Conservation (phyloP, 2,797 vertebrate species). For the Poeciliopsis infans region DNA sequence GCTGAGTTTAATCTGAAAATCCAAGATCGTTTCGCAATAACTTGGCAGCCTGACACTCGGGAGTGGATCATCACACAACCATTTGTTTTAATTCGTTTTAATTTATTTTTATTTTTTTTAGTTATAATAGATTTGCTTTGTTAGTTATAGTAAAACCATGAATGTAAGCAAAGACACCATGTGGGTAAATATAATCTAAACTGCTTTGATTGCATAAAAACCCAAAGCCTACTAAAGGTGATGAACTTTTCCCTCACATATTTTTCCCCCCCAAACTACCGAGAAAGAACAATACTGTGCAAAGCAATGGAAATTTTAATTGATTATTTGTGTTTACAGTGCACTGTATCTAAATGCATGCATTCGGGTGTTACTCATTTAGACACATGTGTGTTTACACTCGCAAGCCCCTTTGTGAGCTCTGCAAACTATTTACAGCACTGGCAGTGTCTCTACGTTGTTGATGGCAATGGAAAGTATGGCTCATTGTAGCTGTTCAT, state of each 20-base stretch:
- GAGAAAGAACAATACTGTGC: slow-evolving; percentile 11
- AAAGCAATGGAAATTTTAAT: slow-evolving; percentile 40
- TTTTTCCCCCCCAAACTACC: slow-evolving; percentile 14
- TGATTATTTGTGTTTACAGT: slow-evolving; percentile 30
- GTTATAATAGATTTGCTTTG: neutral
- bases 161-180: neutral
- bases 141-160: neutral
- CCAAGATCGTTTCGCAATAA: neutral
- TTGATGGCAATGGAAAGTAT: slow-evolving; percentile 78
- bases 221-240: slow-evolving; percentile 5
- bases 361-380: slow-evolving; percentile 42
- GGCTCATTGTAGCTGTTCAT: slow-evolving; percentile 70
- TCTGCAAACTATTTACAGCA: slow-evolving; percentile 76
- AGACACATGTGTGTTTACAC: slow-evolving; percentile 42
- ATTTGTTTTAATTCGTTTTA: neutral
- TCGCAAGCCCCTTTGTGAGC: slow-evolving; percentile 51
- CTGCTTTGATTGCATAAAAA: slow-evolving; percentile 16
- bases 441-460: slow-evolving; percentile 70
- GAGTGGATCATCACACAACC: neutral
- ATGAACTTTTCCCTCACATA: slow-evolving; percentile 12
- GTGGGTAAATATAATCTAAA: slow-evolving; percentile 1
- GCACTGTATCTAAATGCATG: slow-evolving; percentile 11
- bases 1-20: neutral
- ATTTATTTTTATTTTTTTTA: no score
- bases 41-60: neutral